Percentiles rank a stretch among this genome's conserved stretches.
Conservation (phyloP, 1,140 invertebrate species). For the Acromyrmex heyeri region DNA sequence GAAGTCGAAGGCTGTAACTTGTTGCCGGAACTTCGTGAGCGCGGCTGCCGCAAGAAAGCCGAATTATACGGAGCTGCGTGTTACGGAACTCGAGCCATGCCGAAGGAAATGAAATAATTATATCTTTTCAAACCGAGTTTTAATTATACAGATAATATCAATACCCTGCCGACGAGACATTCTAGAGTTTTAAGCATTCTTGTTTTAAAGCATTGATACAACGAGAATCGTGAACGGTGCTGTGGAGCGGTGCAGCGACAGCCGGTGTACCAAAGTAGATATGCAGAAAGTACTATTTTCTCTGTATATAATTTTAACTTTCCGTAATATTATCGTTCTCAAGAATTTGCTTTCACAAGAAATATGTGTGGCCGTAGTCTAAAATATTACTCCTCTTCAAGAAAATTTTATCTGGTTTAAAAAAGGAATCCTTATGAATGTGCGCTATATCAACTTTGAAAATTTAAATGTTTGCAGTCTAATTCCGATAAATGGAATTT, state of each 20-base stretch:
- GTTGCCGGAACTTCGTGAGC: slow-evolving; percentile 51
- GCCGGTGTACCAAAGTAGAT: slow-evolving; percentile 19
- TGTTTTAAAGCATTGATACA: slow-evolving; percentile 16
- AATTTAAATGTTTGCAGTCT: slow-evolving; percentile 31
- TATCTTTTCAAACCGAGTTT: slow-evolving; percentile 35
- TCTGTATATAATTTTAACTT: slow-evolving; percentile 32
- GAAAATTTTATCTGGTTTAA: not conserved
- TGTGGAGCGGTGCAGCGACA: not conserved
- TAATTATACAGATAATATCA: slow-evolving; percentile 53
- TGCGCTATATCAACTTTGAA: not conserved
- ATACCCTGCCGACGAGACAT: not conserved
- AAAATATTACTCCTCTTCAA: slow-evolving; percentile 30
- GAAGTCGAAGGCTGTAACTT: slow-evolving; percentile 44
- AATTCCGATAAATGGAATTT: slow-evolving; percentile 45
- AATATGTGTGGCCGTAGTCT: not conserved
- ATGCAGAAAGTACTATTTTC: slow-evolving; percentile 34
- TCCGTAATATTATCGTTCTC: slow-evolving; percentile 31
- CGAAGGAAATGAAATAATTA: slow-evolving; percentile 58
- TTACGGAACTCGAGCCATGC: slow-evolving; percentile 40
- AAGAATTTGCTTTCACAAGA: not conserved
- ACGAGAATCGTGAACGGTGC: not conserved
- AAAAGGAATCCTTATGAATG: not conserved
- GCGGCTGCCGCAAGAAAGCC: slow-evolving; percentile 39
- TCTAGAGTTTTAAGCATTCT: not conserved
- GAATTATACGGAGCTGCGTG: slow-evolving; percentile 39